Base-by-base conservation (phyloP, 2,888 invertebrate genomes). In the Hirudinaria manillensis region DNA sequence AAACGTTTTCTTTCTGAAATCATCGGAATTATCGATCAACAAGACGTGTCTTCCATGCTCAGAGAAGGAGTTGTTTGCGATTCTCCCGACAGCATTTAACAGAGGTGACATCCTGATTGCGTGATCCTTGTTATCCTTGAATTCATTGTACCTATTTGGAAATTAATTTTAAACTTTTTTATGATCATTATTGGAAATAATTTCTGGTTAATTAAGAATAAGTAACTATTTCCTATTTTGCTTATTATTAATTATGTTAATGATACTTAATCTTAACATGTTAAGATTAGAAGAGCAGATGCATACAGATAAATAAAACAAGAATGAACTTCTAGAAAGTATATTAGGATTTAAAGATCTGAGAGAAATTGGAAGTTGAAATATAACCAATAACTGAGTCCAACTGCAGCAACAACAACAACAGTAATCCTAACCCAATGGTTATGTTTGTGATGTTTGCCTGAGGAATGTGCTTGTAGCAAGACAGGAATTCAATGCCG, bases 11-110 rank as follows among this genome's bases (percentile, higher is more conserved):
- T 81, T 79, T 66, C 83, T 78, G 34, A 84, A 80, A 72, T 84
- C 82, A 76, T 86, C 84, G 76, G 89, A 89, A 85, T 94, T 96
- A 83, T 91, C 90, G 74, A 98, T 91, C 45, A 92, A 89, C 68
- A 98, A 87, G 2, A 91, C 91, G 13, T 96, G 96, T 81, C 91
- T 90, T 72, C 87, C 87, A 67, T 96, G 94, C 76, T 90, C 90
- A 77, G 89, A 89, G 83, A 97, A 96, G 80, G 92, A 91, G 86
- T 97, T 97, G 83, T 92, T 93, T 82, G 94, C 81, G 38, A 85
- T 82, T 24, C 81, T 79, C 4, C 86, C 86, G 19, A 82, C 79
- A n/a, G 83, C 83, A 75, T 85, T 85, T 24, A 85, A 74, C 73
- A 85, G 70, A 0, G 85, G 85, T 16, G 80, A 79, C 75, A 85